Evolutionary conservation across 2,113 vertebrate species (phyloP).

Genomic region (Oncorhynchus keta): DNA sequence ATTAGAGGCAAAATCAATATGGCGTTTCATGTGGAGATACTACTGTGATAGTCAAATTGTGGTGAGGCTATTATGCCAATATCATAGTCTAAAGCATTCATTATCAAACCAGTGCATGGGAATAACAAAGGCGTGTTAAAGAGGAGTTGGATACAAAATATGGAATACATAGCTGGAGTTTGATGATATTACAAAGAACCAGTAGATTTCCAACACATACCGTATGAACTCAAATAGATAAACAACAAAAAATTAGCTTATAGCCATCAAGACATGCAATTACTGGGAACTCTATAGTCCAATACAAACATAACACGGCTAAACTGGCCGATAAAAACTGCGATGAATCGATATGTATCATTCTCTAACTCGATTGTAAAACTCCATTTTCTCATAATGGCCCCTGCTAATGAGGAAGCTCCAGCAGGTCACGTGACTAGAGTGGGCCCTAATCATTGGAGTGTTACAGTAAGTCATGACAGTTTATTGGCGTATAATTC

Average conservation of each 20-base stretch:
- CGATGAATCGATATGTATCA: conserved; percentile 71
- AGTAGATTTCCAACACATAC: background rate
- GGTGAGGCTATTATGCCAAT: conserved; percentile 22
- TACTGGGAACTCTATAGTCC: conserved; percentile 60
- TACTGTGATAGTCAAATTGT: conserved; percentile 12
- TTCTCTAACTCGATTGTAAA: conserved; percentile 67
- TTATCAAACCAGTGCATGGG: background rate
- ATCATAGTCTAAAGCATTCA: conserved; percentile 19
- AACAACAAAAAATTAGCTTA: too few species aligned
- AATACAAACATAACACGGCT: conserved; percentile 60
- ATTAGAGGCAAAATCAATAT: conserved; percentile 44
- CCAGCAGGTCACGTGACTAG: conserved; percentile 50
- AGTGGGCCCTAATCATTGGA: conserved; percentile 71
- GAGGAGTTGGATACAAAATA: too few species aligned
- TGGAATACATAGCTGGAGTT: too few species aligned
- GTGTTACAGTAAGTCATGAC: conserved; percentile 74
- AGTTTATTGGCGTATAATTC: conserved; percentile 74
- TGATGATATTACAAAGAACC: too few species aligned
- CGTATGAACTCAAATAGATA: background rate
- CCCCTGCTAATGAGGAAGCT: conserved; percentile 72
- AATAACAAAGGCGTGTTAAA: too few species aligned
- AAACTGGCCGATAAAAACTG: conserved; percentile 60
- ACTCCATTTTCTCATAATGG: conserved; percentile 76
- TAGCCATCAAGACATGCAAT: conserved; percentile 16
- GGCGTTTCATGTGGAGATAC: conserved; percentile 35